Evolutionary conservation across 2,113 vertebrate genomes (phyloP), one percentile per base, ranked within the genome.

Genomic region (Callospermophilus lateralis): DNA sequence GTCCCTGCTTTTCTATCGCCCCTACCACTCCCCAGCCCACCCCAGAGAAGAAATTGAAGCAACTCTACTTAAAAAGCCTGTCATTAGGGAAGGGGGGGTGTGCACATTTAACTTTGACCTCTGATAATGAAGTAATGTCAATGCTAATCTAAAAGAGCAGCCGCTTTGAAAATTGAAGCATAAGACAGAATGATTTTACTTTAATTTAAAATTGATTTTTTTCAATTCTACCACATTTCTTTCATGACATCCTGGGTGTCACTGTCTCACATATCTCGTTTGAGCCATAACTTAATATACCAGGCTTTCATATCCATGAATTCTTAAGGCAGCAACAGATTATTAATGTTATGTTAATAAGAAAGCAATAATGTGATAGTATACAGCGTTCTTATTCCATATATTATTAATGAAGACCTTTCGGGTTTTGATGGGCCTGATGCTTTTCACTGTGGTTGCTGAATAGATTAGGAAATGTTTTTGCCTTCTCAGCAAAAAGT

Each of bases 171-270:
- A 94, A 89, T 58, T 30, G 20, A 93, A 96, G 67, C 39, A 0
- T 70, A 89, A 84, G 76, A 93, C 74, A 93, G 58, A 77, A 94
- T 96, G 87, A 95, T 95, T 95, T 96, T 94, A 90, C 93, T 97
- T 96, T 97, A 65, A 94, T 96, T 97, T 89, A 74, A 96, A 95
- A 97, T 96, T 65, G 93, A 94, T 96, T 93, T 97, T 89, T 92
- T 90, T 68, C 84, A 84, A 84, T 45, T 85, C 70, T 84, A 20
- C 92, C 58, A 63, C 22, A 7, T 96, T 96, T 95, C 84, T 97
- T 95, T 96, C 78, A 77, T 74, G 80, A 77, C 63, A 89, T 67
- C 93, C 53, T 17, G 45, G 77, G 72, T 89, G 42, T 96, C 30
- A 15, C 37, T 89, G 55, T 84, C 96, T 94, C 96, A 89, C 85